Base-by-base conservation (phyloP, 2,797 vertebrate genomes). In the Hozukius guyotensis region DNA sequence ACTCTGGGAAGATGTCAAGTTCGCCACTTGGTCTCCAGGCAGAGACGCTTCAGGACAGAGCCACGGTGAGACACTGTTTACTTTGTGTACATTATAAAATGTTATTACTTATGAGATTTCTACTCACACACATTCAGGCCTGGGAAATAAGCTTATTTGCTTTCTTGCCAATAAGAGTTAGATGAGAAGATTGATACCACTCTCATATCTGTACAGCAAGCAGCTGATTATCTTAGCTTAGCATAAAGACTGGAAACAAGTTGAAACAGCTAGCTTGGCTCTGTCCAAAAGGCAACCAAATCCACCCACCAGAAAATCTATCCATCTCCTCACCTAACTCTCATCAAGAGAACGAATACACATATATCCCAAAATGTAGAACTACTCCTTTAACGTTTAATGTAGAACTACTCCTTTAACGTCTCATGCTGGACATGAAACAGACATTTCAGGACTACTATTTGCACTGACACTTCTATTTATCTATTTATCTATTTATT, bases 1-100 rank as follows among this genome's bases (percentile, higher is more conserved):
- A 84, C 83, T 95, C 87, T 95, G 94, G 81, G 96, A 97, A 69
- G 96, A 96, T 82, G 93, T 97, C 49, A 96, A 96, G 72, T 92
- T 94, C 6, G 94, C 95, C 52, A 96, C 96, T 0, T 97, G 97
- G 94, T 96, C 96, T n/a, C 90, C 96, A 52, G 85, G 93, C 64
- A 93, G 94, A 11, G 94, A 95, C 27, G 6, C 83, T 18, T 74
- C 95, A 1, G 94, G 94, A 79, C 93, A 90, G 0, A 95, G 89
- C 92, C 94, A 94, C 0, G 95, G 97, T 98, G 82, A 96, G 96
- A 82, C 10, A 52, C 22, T 4, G 22, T 59, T 68, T 8, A 22
- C 14, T 32, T 53, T 46, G 16, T 22, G 3, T 34, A 55, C 5
- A 38, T 66, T 24, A 36, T 25, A 13, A 75, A 25, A 59, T 52